Conservation (phyloP, 2,797 vertebrate species). For the Halcyon smyrnensis region DNA sequence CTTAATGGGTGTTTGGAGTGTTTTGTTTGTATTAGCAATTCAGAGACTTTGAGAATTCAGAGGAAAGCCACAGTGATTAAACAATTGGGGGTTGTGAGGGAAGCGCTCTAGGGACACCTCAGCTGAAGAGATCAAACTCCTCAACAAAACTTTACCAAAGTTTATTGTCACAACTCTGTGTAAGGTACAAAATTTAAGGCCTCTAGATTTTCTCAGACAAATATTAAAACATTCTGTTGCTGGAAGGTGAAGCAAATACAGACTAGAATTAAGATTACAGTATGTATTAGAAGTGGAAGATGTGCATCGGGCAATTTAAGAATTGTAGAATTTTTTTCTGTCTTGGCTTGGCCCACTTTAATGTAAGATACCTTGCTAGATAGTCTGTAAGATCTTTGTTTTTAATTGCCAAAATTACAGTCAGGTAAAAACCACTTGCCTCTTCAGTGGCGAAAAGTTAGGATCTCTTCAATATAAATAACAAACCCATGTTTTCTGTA, state of each 20-base stretch:
- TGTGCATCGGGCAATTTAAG: neutral
- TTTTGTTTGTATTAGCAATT: neutral
- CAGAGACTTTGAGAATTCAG: neutral
- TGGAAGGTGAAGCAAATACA: neutral
- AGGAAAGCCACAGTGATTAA: neutral
- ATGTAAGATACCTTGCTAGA: neutral
- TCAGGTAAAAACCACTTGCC: neutral
- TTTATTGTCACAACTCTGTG: rapidly evolving
- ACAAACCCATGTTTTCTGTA: neutral
- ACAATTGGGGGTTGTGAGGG: neutral
- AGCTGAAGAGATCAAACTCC: neutral
- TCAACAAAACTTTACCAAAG: neutral
- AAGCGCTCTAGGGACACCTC: neutral
- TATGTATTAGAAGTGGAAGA: neutral
- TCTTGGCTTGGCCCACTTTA: neutral
- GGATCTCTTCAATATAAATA: neutral
- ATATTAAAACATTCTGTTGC: neutral
- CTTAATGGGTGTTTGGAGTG: neutral
- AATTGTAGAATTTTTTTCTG: neutral
- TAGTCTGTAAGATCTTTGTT: neutral
- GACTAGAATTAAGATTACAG: neutral
- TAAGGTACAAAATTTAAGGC: neutral
- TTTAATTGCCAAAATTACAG: neutral
- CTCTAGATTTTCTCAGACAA: neutral
- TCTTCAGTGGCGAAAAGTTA: neutral